These are phyloP conservation scores for Leuciscus idus DNA, from an alignment of 2,113 vertebrate genomes.

Conservation along the genomic window DNA sequence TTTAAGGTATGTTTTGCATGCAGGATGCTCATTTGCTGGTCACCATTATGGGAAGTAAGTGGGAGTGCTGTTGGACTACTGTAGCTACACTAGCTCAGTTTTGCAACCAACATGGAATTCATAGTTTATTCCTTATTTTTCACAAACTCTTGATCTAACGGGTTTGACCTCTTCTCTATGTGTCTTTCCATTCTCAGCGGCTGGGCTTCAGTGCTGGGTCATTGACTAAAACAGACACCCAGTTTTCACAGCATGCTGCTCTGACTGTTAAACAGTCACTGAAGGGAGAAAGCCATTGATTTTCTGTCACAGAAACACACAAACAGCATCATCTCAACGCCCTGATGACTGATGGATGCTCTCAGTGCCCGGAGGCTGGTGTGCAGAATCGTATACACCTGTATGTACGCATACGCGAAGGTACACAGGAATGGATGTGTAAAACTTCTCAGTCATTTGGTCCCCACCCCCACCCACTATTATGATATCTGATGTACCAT, in stretches of 20 bases:
- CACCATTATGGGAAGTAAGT: too few species aligned
- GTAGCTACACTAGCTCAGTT: too few species aligned
- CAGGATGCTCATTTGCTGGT: too few species aligned
- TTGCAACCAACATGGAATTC: too few species aligned
- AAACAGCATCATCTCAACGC: slow-evolving; percentile 73
- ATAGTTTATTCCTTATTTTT: too few species aligned
- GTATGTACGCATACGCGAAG: slow-evolving; percentile 1
- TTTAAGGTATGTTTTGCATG: too few species aligned
- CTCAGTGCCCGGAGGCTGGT: slow-evolving; percentile 35
- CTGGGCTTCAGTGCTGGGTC: slow-evolving; percentile 73
- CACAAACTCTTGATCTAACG: slow-evolving; percentile 47
- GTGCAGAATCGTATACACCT: slow-evolving; percentile 50
- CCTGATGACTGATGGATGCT: slow-evolving; percentile 70
- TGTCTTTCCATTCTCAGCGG: slow-evolving; percentile 49
- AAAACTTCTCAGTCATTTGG: slow-evolving; percentile 17
- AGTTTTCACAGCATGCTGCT: slow-evolving; percentile 71
- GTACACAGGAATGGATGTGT: slow-evolving; percentile 13
- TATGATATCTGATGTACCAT: slow-evolving; percentile 29
- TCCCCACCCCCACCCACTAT: neutral
- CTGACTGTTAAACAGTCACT: slow-evolving; percentile 78
- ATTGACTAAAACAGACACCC: slow-evolving; percentile 81
- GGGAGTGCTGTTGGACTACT: too few species aligned
- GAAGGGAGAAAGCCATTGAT: slow-evolving; percentile 73
- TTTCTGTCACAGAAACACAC: slow-evolving; percentile 77
- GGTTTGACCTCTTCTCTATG: slow-evolving; percentile 72